Evolutionary conservation across 1,140 invertebrate genomes (phyloP).

Genomic region (Brachionus plicatilis): DNA sequence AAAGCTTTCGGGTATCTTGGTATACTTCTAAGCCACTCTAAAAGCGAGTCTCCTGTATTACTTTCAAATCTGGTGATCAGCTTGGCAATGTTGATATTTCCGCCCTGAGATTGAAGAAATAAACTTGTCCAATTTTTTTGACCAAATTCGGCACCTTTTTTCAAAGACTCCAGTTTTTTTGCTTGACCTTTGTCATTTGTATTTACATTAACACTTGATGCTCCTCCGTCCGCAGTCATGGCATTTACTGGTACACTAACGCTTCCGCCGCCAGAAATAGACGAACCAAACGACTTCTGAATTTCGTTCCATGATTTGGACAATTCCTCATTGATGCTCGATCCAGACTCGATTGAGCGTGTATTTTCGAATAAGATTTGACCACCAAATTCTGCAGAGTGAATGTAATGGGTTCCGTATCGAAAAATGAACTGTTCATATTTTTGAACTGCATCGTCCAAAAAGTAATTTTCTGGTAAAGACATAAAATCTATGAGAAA

Average conservation of each 20-base stretch:
- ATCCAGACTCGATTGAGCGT: neutral
- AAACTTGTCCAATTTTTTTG: slow-evolving; percentile 36
- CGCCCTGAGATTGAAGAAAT: slow-evolving; percentile 28
- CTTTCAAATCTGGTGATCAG: slow-evolving; percentile 15
- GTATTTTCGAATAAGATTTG: slow-evolving; percentile 33
- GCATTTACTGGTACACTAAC: slow-evolving; percentile 7
- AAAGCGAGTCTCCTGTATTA: neutral
- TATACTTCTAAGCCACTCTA: slow-evolving; percentile 25
- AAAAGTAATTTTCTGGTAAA: slow-evolving; percentile 30
- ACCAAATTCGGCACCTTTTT: neutral
- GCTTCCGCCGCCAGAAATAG: neutral
- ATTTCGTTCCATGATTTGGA: slow-evolving; percentile 13
- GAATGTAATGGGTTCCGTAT: slow-evolving; percentile 37
- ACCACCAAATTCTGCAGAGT: slow-evolving; percentile 32
- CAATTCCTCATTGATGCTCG: neutral
- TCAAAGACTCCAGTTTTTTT: neutral
- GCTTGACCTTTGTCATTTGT: slow-evolving; percentile 21
- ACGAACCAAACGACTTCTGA: slow-evolving; percentile 33
- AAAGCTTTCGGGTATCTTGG: slow-evolving; percentile 29
- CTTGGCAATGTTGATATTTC: slow-evolving; percentile 21
- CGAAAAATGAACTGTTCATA: slow-evolving; percentile 36
- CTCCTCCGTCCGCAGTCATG: neutral
- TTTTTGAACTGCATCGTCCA: neutral
- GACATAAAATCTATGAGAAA: slow-evolving; percentile 40
- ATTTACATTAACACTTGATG: neutral